Evolutionary conservation across 2,113 vertebrate species (phyloP).

Genomic region (Oreochromis aureus): DNA sequence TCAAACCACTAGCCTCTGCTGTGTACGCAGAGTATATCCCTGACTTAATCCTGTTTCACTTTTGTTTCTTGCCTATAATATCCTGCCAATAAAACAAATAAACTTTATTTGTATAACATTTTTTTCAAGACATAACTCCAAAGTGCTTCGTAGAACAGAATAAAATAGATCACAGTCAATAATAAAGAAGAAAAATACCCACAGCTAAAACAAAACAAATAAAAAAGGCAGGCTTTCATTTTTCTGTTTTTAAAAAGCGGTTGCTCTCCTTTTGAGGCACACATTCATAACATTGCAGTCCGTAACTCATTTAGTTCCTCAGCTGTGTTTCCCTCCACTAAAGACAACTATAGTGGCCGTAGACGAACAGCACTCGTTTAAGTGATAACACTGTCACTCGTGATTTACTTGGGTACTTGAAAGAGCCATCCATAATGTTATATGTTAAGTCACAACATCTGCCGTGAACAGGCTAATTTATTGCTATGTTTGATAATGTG

Average conservation of each 20-base stretch:
- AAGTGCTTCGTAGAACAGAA: neutral
- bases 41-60: neutral
- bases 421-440: neutral
- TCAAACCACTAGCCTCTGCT: neutral
- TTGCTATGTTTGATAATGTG: neutral
- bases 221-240: neutral
- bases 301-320: neutral
- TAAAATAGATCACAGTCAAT: neutral
- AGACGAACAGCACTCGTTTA: neutral
- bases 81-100: neutral
- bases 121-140: neutral
- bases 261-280: neutral
- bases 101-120: neutral
- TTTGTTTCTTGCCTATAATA: neutral
- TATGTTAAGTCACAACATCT: neutral
- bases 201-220: neutral
- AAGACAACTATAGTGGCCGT: neutral
- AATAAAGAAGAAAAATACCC: neutral
- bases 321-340: neutral
- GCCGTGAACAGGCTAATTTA: neutral
- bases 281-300: neutral
- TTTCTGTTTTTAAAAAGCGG: neutral
- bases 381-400: neutral
- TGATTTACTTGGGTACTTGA: neutral
- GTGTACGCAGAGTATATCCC: neutral